phyloP scores from a whole-genome alignment of 2,113 vertebrate genomes.

The Alligator sinensis region DNA sequence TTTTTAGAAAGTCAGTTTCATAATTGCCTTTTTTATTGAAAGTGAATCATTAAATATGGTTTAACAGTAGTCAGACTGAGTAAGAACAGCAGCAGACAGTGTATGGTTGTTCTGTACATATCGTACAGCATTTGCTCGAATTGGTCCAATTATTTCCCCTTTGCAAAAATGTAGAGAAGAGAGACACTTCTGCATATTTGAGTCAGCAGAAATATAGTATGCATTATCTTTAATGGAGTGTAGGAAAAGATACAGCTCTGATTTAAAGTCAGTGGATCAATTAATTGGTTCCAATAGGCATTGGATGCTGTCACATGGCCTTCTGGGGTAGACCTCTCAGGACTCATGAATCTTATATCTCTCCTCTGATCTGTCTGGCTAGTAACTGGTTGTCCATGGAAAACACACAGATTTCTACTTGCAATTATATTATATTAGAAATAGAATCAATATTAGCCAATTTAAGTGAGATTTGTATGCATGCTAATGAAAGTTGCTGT shows the following conservation, averaged over 20 bases:
- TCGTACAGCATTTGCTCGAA: neutral
- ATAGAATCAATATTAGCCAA: slow-evolving; percentile 52
- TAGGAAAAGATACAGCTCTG: neutral
- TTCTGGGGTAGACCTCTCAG: neutral
- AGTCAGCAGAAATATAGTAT: neutral
- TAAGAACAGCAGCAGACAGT: neutral
- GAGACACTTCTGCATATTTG: neutral
- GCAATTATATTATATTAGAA: slow-evolving; percentile 32
- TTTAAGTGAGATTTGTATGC: slow-evolving; percentile 56
- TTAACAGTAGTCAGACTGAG: neutral
- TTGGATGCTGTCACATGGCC: fast-evolving
- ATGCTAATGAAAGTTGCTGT: slow-evolving; percentile 8
- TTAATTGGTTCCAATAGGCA: neutral
- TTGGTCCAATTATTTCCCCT: neutral
- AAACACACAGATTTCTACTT: neutral
- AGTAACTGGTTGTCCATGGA: fast-evolving
- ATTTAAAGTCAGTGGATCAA: fast-evolving
- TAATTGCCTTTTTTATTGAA: neutral
- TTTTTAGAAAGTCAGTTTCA: neutral
- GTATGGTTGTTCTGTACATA: neutral
- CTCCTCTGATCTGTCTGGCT: neutral
- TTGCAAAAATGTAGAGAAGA: fast-evolving
- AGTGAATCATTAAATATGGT: neutral
- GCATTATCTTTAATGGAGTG: neutral
- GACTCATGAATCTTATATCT: fast-evolving